Conservation (phyloP, 2,113 vertebrate genomes). For the Irena cyanogastra region DNA sequence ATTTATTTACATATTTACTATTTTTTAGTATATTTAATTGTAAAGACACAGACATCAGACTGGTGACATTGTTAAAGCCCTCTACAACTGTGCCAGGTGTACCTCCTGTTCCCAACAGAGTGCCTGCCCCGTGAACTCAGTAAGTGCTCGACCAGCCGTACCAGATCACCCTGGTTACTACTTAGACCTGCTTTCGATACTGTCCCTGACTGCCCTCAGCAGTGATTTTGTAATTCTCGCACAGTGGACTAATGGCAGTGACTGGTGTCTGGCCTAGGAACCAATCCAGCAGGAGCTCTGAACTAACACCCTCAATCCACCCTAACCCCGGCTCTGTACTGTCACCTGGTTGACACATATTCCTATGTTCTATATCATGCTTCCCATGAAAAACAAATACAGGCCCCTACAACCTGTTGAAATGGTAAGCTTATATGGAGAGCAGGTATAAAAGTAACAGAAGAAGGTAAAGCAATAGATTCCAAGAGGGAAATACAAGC, state of each 20-base stretch:
- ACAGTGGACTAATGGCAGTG: fast-evolving
- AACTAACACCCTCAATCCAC: fast-evolving
- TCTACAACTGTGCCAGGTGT: background rate
- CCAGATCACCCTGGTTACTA: background rate
- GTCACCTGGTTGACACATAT: background rate
- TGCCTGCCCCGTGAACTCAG: background rate
- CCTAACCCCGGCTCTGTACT: background rate
- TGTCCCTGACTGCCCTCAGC: fast-evolving
- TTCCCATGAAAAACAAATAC: background rate
- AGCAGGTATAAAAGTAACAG: background rate
- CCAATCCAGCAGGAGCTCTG: background rate
- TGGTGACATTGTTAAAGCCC: background rate
- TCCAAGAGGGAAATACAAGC: background rate
- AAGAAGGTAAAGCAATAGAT: background rate
- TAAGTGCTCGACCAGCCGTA: background rate
- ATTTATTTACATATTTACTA: background rate
- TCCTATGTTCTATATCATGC: background rate
- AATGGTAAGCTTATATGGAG: background rate
- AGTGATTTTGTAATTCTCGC: background rate
- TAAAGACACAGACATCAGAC: background rate
- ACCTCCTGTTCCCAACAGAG: background rate
- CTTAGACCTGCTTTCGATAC: background rate
- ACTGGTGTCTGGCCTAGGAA: background rate
- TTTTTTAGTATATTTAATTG: background rate
- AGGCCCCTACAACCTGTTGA: background rate